Conservation (phyloP, 2,113 vertebrate species). For the Charina bottae region DNA sequence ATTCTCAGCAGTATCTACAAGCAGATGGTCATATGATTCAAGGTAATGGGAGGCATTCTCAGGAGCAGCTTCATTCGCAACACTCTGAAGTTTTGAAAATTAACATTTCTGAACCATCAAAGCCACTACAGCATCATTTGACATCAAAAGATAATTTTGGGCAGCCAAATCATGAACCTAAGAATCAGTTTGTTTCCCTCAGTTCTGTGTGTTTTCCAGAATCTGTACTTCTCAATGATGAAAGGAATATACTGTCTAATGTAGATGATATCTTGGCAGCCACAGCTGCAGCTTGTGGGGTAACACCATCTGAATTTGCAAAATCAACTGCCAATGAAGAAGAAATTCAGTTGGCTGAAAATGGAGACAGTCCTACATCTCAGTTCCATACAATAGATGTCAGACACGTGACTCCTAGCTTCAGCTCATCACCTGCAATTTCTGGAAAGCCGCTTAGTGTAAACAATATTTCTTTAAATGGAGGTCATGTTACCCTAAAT, state of each 20-base stretch:
- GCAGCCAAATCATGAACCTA: constrained; percentile 85
- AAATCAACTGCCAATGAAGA: constrained; percentile 87
- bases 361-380: constrained; percentile 80
- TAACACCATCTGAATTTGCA: constrained; percentile 92
- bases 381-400: constrained; percentile 85
- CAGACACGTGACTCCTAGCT: constrained; percentile 83
- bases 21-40: constrained; percentile 87
- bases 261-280: constrained; percentile 97
- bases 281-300: constrained; percentile 92
- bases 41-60: constrained; percentile 77
- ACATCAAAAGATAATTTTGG: constrained; percentile 84
- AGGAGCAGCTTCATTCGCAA: constrained; percentile 81
- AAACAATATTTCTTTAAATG: constrained; percentile 84
- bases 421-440: constrained; percentile 80
- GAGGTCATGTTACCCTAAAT: constrained; percentile 82
- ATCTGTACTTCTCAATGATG: constrained; percentile 91
- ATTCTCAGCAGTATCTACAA: constrained; percentile 87
- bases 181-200: constrained; percentile 91
- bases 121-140: constrained; percentile 82
- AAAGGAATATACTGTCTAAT: constrained; percentile 94
- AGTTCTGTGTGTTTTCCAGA: constrained; percentile 96
- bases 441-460: constrained; percentile 81
- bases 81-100: constrained; percentile 83
- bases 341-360: constrained; percentile 80
- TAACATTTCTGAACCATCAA: constrained; percentile 81